Evolutionary conservation across 2,797 vertebrate species (phyloP).

Genomic region (Hemibagrus guttatus): DNA sequence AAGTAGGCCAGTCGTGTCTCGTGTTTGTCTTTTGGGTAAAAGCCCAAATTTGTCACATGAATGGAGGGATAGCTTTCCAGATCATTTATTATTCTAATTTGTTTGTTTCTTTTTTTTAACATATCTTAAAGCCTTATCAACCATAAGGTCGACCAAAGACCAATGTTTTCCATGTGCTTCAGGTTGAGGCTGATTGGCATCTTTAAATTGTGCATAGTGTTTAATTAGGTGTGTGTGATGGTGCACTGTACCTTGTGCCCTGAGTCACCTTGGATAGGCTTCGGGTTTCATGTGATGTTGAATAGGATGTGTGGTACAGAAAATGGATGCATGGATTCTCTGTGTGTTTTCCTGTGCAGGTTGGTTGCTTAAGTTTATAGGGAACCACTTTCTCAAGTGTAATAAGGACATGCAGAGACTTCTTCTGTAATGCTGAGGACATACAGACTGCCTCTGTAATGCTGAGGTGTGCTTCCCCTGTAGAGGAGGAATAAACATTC

Average conservation of each 20-base stretch:
- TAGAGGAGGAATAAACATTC: neutral
- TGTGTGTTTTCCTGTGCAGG: neutral
- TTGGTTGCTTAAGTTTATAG: neutral
- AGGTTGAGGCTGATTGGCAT: no score
- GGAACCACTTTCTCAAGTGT: neutral
- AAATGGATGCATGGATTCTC: neutral
- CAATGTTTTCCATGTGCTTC: neutral
- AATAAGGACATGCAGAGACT: neutral
- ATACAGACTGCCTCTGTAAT: neutral
- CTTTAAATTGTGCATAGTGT: no score
- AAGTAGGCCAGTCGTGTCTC: constrained; percentile 20
- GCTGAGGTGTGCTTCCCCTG: no score
- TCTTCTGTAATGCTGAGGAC: no score
- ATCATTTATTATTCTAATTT: neutral
- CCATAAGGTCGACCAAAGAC: neutral
- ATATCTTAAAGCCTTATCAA: neutral
- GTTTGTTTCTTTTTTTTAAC: neutral
- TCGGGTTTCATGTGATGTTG: no score
- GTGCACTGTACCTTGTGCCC: no score
- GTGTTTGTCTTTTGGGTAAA: constrained; percentile 22
- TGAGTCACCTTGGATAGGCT: no score
- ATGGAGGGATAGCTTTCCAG: neutral
- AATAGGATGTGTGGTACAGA: no score
- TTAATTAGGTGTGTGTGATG: no score
- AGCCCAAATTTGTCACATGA: constrained; percentile 15